Evolutionary conservation across 2,797 vertebrate genomes (phyloP), one percentile per base, ranked within the genome.

Genomic region (Anomalospiza imberbis): DNA sequence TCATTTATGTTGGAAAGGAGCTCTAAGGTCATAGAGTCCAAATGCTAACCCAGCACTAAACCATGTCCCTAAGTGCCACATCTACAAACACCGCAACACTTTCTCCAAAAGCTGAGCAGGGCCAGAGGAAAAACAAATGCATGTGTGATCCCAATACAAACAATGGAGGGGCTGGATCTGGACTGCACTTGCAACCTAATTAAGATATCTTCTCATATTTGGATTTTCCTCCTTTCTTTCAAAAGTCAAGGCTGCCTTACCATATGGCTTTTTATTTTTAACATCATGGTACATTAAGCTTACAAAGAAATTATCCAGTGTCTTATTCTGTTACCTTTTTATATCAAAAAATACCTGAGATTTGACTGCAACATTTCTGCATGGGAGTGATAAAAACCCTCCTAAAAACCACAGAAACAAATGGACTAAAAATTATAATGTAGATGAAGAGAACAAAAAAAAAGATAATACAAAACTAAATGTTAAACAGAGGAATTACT

Each of bases 401-500:
- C 28, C 28, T 87, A 34, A 57, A 67, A 87, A 38, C 1, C 32
- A 71, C 74, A 86, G 47, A 94, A 93, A 61, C 1, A 77, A 85
- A 57, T 5, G 6, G 28, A 58, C 31, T 50, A n/a, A 77, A 88
- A 90, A n/a, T 54, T 50, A 50, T 17, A 45, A 29, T 1, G 6
- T 2, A 40, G 22, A 26, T 17, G 12, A 89, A 78, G 6, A 73
- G 5, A 21, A 57, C 1, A 29, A 91, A 17, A 22, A 80, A 76
- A n/a, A 25, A 55, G 4, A 32, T 21, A 94, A 47, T 17, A 3
- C 3, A 54, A 84, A 81, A 58, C 13, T 66, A 75, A 85, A 71
- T 9, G 38, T 58, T 47, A 95, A 96, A 67, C 9, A 54, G 32
- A 40, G 22, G 77, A 87, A 85, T 57, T 77, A 90, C 45, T 95